Evolutionary conservation across 2,888 invertebrate genomes (phyloP), one percentile per base, ranked within the genome.

Genomic region (Drosophila setosimentum): DNA sequence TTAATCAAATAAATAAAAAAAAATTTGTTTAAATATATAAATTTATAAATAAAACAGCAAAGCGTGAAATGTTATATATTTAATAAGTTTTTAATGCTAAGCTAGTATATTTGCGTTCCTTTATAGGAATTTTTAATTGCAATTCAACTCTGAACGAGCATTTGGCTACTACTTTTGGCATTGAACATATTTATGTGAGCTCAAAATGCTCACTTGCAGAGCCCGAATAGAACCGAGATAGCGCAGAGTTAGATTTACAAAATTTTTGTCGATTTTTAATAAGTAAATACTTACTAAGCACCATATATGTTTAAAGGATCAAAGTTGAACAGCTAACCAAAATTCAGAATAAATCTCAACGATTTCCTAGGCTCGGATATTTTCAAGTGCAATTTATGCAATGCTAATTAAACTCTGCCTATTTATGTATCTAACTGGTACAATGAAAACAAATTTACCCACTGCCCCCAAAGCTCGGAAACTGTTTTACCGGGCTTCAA

Each of bases 121-220:
- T 29, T 13, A 29, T 53, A 18, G 27, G 4, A 13, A 40, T 11
- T 49, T 27, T 18, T 50, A 65, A 65, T 62, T 32, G 32, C 50
- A 62, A 61, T 42, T 76, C 42, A 45, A 21, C 21, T 21, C 13
- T 21, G 21, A 42, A 63, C 51, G 37, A 68, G 68, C 54, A 66
- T 68, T 54, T 54, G 61, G 57, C 58, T 50, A 64, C 53, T 77
- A 82, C 59, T 68, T 63, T 67, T 68, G 78, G 60, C 78, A 81
- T 78, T 82, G 65, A 61, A 40, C n/a, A 37, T 24, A 37, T 49
- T 73, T n/a, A 58, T 40, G 32, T 16, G 58, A 18, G 33, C 24
- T 55, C 24, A 10, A 55, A 13, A 13, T 29, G 7, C 16, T 21
- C n/a, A 57, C 42, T 32, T 16, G 62, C 6, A 16, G 18, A 35